These are phyloP conservation scores for Sylvia atricapilla DNA, from an alignment of 2,113 vertebrate species.

Conservation along the genomic window DNA sequence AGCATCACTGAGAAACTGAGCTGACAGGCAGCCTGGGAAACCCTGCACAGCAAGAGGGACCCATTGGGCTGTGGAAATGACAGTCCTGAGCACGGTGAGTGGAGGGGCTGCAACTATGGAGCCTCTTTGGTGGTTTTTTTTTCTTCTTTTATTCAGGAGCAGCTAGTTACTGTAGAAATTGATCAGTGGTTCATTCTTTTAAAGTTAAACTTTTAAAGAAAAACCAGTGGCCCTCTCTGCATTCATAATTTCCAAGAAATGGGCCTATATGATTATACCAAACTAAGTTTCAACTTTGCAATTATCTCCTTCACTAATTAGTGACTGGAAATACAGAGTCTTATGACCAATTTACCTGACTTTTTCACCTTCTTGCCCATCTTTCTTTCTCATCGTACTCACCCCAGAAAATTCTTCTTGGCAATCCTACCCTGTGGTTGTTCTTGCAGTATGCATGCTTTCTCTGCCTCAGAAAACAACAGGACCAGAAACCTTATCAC, in stretches of 20 bases:
- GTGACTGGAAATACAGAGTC: background rate
- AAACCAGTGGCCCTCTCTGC: background rate
- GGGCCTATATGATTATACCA: background rate
- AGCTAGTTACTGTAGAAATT: background rate
- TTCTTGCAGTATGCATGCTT: background rate
- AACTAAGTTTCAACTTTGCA: background rate
- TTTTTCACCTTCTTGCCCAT: background rate
- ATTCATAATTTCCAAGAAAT: background rate
- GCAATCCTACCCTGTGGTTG: background rate
- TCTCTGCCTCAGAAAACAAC: background rate
- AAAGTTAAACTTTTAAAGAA: background rate
- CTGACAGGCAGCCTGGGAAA: background rate
- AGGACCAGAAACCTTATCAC: background rate
- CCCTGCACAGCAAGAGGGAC: background rate
- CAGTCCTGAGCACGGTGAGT: background rate
- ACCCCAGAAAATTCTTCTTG: background rate
- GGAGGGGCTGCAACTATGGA: background rate
- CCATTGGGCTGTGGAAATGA: background rate
- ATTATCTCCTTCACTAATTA: background rate
- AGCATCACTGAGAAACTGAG: background rate
- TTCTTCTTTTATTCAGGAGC: fast-evolving
- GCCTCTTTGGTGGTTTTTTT: background rate
- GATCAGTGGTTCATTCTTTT: background rate
- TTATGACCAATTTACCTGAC: background rate
- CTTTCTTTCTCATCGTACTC: background rate